Evolutionary conservation across 2,113 vertebrate genomes (phyloP).

Genomic region (Pedionomus torquatus): DNA sequence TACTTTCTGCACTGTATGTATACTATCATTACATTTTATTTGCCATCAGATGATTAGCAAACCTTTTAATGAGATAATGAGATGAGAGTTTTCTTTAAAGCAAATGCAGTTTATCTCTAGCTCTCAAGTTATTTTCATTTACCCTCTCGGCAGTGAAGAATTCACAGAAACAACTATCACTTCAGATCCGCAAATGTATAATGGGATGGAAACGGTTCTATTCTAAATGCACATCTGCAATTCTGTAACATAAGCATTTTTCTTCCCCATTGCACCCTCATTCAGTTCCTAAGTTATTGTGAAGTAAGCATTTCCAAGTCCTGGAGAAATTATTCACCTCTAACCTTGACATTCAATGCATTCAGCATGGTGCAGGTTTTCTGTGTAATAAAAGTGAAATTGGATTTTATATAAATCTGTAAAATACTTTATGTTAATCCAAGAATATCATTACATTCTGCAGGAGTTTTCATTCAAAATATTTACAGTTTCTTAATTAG

Average conservation of each 20-base stretch:
- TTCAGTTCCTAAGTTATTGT: slow-evolving; percentile 1
- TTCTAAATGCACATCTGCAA: slow-evolving; percentile 10
- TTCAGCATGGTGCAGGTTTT: neutral
- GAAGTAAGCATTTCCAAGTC: slow-evolving; percentile 6
- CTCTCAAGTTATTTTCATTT: slow-evolving; percentile 59
- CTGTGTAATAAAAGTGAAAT: neutral
- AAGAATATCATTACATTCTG: neutral
- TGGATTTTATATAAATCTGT: neutral
- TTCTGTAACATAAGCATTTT: slow-evolving; percentile 18
- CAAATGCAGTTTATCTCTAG: neutral
- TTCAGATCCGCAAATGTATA: slow-evolving; percentile 43
- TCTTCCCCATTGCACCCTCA: neutral
- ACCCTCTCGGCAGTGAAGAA: slow-evolving; percentile 37
- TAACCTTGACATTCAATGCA: neutral
- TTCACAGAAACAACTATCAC: slow-evolving; percentile 37
- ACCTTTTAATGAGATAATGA: slow-evolving; percentile 49
- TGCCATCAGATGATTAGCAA: slow-evolving; percentile 47
- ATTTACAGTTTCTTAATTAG: slow-evolving; percentile 25
- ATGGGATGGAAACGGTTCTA: neutral
- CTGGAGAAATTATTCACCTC: neutral
- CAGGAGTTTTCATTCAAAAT: slow-evolving; percentile 1
- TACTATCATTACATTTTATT: slow-evolving; percentile 33
- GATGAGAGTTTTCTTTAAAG: slow-evolving; percentile 38
- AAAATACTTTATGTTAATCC: neutral
- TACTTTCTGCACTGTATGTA: neutral